Conservation (phyloP, 2,888 invertebrate genomes). For the Parthenolecanium corni region DNA sequence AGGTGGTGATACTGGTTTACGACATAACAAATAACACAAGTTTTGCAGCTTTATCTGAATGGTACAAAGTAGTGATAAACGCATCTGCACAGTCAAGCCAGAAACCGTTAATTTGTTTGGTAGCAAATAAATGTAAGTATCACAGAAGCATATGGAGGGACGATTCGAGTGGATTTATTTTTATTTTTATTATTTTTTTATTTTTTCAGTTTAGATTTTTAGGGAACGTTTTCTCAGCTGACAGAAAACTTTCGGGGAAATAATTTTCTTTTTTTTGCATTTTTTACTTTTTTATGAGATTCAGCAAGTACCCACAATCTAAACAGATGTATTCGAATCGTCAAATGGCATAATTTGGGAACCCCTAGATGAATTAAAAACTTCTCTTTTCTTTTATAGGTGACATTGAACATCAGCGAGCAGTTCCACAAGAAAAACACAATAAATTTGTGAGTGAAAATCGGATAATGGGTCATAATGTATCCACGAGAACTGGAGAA, state of each 20-base stretch:
- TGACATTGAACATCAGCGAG: conserved; percentile 61
- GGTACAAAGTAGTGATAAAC: conserved; percentile 46
- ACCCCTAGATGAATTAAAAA: too few species aligned
- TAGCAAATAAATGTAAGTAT: conserved; percentile 32
- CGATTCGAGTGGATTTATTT: not conserved
- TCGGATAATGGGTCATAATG: conserved; percentile 41
- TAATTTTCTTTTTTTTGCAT: too few species aligned
- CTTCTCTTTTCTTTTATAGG: conserved; percentile 37
- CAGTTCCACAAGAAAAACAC: conserved; percentile 52
- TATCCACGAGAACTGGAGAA: conserved; percentile 63
- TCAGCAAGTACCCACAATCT: too few species aligned
- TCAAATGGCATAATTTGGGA: too few species aligned
- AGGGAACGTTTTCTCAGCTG: not conserved
- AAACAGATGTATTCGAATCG: too few species aligned
- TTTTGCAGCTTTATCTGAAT: conserved; percentile 61
- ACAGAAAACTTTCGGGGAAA: too few species aligned
- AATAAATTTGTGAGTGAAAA: conserved; percentile 53
- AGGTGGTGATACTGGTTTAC: conserved; percentile 69
- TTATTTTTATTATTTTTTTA: conserved; percentile 7
- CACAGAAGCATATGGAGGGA: too few species aligned
- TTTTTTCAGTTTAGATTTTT: not conserved
- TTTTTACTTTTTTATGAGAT: too few species aligned
- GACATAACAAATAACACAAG: conserved; percentile 70
- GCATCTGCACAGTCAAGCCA: conserved; percentile 25
- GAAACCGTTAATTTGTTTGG: conserved; percentile 38